Conservation (phyloP, 1,140 invertebrate genomes). For the Zaprionus camerounensis region DNA sequence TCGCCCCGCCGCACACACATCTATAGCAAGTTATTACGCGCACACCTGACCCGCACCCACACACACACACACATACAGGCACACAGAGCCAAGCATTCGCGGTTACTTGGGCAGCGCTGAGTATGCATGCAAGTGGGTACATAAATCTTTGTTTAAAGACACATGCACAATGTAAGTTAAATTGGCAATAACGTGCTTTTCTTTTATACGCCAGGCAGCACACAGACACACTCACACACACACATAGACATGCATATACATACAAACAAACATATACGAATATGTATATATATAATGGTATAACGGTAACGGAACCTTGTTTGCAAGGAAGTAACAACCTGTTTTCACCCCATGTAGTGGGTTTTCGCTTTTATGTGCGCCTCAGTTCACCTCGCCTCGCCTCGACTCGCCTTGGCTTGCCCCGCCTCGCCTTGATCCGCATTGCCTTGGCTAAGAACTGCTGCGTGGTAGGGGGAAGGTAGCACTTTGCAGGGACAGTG, state of each 20-base stretch:
- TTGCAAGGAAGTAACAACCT: constrained; percentile 82
- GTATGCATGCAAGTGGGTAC: constrained; percentile 78
- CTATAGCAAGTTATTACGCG: constrained; percentile 74
- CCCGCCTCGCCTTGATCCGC: constrained; percentile 23
- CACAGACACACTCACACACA: constrained; percentile 43
- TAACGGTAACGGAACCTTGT: constrained; percentile 81
- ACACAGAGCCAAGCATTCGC: constrained; percentile 3
- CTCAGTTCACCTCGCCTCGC: background rate
- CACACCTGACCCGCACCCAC: constrained; percentile 63
- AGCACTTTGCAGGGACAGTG: background rate
- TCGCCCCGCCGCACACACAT: constrained; percentile 17
- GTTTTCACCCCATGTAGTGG: constrained; percentile 76
- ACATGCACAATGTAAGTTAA: constrained; percentile 82
- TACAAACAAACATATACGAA: constrained; percentile 10
- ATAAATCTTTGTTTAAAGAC: constrained; percentile 82
- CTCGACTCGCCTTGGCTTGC: constrained; percentile 8
- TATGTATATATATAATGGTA: constrained; percentile 49
- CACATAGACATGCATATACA: constrained; percentile 26
- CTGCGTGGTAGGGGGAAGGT: background rate
- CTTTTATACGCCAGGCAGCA: constrained; percentile 69
- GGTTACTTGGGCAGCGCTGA: constrained; percentile 32
- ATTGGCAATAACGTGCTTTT: constrained; percentile 81
- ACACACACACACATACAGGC: constrained; percentile 18
- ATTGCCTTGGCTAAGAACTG: constrained; percentile 30
- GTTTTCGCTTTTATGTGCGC: constrained; percentile 57